Percentiles rank a stretch among this genome's conserved stretches.
These are phyloP conservation scores for Alloscopus bannaensis DNA, from an alignment of 2,888 invertebrate genomes.

Conservation along the genomic window DNA sequence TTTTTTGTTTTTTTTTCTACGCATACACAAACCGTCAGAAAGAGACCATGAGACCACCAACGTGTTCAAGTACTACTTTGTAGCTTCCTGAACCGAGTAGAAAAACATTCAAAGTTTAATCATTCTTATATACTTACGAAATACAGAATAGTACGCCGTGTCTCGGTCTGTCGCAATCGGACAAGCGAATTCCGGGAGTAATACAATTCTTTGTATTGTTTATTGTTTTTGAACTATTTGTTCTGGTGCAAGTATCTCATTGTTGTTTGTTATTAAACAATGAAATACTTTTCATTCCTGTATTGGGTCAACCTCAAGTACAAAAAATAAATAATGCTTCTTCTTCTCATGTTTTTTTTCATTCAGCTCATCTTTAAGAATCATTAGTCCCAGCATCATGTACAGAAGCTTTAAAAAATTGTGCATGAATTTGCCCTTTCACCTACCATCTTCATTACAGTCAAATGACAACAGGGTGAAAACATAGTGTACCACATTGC, in stretches of 20 bases:
- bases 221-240: too few relatives aligned
- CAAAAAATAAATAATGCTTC: constrained; percentile 7
- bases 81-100: constrained; percentile 55
- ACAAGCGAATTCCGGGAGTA: constrained; percentile 54
- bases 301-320: neutral
- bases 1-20: constrained; percentile 11
- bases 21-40: too few relatives aligned
- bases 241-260: constrained; percentile 10
- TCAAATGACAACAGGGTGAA: too few relatives aligned
- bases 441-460: constrained; percentile 46
- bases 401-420: constrained; percentile 35
- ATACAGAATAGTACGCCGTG: neutral
- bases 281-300: constrained; percentile 33
- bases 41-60: constrained; percentile 45
- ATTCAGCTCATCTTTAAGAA: too few relatives aligned
- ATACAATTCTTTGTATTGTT: constrained; percentile 30
- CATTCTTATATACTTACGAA: constrained; percentile 3
- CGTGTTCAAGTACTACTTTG: constrained; percentile 27
- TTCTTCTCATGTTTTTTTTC: too few relatives aligned
- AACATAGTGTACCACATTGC: too few relatives aligned
- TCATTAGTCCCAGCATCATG: too few relatives aligned
- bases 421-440: constrained; percentile 52
- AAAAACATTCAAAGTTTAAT: neutral
- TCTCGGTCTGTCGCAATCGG: neutral
- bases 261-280: constrained; percentile 21